These are phyloP conservation scores for Hirtodrosophila trivittata DNA, from an alignment of 2,888 invertebrate genomes.

Conservation along the genomic window DNA sequence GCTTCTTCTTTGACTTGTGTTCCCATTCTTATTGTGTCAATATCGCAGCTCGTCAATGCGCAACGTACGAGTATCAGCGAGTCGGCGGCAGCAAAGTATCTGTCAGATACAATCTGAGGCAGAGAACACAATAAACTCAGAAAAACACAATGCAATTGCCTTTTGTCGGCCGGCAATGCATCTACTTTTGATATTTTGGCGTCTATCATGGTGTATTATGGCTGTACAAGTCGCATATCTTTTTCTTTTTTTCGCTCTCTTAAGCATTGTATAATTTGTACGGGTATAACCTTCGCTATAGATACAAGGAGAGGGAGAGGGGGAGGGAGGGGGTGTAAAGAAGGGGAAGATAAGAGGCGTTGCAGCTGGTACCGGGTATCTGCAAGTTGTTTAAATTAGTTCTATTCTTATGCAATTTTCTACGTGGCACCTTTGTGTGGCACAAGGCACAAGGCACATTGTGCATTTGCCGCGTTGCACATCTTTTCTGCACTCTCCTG, in stretches of 20 bases:
- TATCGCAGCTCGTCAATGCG: conserved; percentile 34
- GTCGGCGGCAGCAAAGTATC: conserved; percentile 27
- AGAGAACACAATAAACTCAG: conserved; percentile 13
- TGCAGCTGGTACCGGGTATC: conserved; percentile 50
- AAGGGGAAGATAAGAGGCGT: conserved; percentile 8
- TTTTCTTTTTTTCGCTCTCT: conserved; percentile 2
- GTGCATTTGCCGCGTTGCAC: conserved; percentile 43
- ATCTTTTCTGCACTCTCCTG: conserved; percentile 23
- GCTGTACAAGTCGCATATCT: background rate
- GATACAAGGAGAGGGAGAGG: conserved; percentile 4
- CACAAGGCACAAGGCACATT: conserved; percentile 10
- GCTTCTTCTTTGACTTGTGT: conserved; percentile 3
- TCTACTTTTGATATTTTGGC: conserved; percentile 46
- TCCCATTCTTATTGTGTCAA: conserved; percentile 35
- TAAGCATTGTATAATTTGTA: conserved; percentile 66
- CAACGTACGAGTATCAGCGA: conserved; percentile 18
- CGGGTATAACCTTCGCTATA: conserved; percentile 47
- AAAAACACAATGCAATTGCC: conserved; percentile 34
- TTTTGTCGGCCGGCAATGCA: conserved; percentile 35
- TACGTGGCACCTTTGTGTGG: conserved; percentile 72
- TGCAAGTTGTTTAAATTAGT: conserved; percentile 77
- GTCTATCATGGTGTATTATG: conserved; percentile 19
- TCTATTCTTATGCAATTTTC: conserved; percentile 78
- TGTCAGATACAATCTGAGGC: conserved; percentile 50
- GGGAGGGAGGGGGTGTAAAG: background rate